Percentiles rank a stretch among this genome's conserved stretches.
Evolutionary conservation across 2,888 invertebrate genomes (phyloP).

Genomic region (Nebria brevicollis): DNA sequence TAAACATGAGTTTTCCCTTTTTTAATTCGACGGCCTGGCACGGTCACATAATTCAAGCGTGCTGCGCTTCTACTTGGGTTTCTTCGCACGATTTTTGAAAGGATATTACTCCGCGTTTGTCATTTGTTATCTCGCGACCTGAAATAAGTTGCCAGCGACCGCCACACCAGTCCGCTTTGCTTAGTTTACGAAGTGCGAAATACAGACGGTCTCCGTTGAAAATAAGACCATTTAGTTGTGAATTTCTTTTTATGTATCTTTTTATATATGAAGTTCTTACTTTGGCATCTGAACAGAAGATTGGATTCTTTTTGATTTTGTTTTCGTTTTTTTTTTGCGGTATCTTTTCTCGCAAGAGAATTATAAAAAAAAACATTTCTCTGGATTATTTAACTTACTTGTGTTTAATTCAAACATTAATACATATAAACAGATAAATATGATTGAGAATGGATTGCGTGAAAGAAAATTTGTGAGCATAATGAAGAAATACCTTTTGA

Average conservation of each 20-base stretch:
- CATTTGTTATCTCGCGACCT: slow-evolving; percentile 50
- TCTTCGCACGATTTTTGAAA: slow-evolving; percentile 51
- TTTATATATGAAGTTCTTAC: slow-evolving; percentile 30
- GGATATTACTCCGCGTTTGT: slow-evolving; percentile 52
- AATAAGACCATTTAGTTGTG: slow-evolving; percentile 25
- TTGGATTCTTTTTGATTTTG: slow-evolving; percentile 1
- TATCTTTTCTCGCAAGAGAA: neutral
- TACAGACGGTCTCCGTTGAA: slow-evolving; percentile 9
- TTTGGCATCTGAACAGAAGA: neutral
- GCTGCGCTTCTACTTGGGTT: slow-evolving; percentile 46
- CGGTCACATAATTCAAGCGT: slow-evolving; percentile 49
- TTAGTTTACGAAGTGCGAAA: slow-evolving; percentile 18
- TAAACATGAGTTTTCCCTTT: slow-evolving; percentile 51
- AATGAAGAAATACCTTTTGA: no score
- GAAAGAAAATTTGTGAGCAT: no score
- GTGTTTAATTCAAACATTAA: no score
- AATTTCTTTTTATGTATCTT: slow-evolving; percentile 19
- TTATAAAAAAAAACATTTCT: neutral
- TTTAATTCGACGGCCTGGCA: slow-evolving; percentile 51
- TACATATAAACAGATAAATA: no score
- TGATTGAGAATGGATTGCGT: no score
- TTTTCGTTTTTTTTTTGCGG: neutral
- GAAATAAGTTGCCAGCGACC: slow-evolving; percentile 9
- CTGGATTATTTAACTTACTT: neutral
- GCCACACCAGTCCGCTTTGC: slow-evolving; percentile 15